phyloP scores from a whole-genome alignment of 2,797 vertebrate species.

The Gymnocypris eckloni region DNA sequence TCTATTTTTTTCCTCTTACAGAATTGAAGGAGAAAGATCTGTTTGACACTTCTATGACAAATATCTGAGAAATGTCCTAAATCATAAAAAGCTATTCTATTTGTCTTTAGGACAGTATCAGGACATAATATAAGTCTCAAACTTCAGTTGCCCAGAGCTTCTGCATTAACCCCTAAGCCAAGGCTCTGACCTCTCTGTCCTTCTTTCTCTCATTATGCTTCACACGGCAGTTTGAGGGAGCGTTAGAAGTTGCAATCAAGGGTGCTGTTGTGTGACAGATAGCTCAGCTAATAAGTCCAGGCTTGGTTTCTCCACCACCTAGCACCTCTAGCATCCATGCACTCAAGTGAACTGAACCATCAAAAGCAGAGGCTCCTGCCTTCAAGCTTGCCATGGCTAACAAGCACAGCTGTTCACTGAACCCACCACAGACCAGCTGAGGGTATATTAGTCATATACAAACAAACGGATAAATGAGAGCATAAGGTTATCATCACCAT shows the following conservation, averaged over 20 bases:
- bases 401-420: conserved; percentile 47
- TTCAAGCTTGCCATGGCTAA: conserved; percentile 43
- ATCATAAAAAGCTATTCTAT: not conserved
- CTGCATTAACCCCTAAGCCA: not conserved
- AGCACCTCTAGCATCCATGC: conserved; percentile 45
- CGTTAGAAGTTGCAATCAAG: conserved; percentile 52
- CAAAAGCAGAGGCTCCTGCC: conserved; percentile 52
- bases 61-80: not conserved
- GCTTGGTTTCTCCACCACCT: conserved; percentile 52
- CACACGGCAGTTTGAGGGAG: conserved; percentile 19
- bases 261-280: conserved; percentile 60
- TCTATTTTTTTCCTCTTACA: no score
- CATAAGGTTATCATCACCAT: not conserved
- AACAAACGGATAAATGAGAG: conserved; percentile 12
- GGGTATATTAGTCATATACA: conserved; percentile 28
- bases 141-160: not conserved
- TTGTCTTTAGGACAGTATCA: not conserved
- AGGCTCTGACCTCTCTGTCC: not conserved
- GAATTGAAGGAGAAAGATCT: not conserved
- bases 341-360: conserved; percentile 60
- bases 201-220: conserved; percentile 20
- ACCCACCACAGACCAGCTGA: conserved; percentile 41
- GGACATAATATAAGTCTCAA: not conserved
- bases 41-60: not conserved
- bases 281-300: conserved; percentile 59